These are phyloP conservation scores for Solenodon paradoxus DNA, from an alignment of 2,113 vertebrate genomes.

Conservation along the genomic window DNA sequence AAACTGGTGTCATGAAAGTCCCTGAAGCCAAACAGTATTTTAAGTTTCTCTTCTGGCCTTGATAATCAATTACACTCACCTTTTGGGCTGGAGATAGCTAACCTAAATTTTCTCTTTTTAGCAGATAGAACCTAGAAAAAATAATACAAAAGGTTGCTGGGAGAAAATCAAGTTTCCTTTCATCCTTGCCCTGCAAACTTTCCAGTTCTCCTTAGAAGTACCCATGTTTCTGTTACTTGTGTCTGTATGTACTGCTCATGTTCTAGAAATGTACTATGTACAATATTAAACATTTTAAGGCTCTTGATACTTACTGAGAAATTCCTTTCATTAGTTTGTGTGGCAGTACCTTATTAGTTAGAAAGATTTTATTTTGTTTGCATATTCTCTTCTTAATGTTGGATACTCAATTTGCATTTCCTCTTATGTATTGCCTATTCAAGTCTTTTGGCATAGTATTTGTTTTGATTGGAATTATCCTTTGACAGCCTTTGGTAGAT, in stretches of 20 bases:
- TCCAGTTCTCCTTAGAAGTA: not conserved
- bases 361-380: slow-evolving; percentile 5
- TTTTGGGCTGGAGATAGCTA: not conserved
- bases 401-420: not conserved
- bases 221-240: not conserved
- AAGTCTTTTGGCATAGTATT: not conserved
- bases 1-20: not conserved
- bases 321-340: slow-evolving; percentile 4
- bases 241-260: not conserved
- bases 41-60: slow-evolving; percentile 6
- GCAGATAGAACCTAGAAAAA: not conserved
- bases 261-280: not conserved
- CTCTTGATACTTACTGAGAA: slow-evolving; percentile 1
- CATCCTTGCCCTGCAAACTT: not conserved
- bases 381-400: slow-evolving; percentile 7
- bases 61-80: slow-evolving; percentile 38
- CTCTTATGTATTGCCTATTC: slow-evolving; percentile 8
- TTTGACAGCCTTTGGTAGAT: slow-evolving; percentile 33
- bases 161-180: not conserved
- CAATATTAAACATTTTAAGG: not conserved
- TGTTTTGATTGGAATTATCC: slow-evolving; percentile 1
- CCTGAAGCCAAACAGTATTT: not conserved
- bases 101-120: slow-evolving; percentile 26
- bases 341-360: not conserved
- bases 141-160: not conserved